Conservation (phyloP, 2,888 invertebrate genomes). For the Oscheius myriophilus region DNA sequence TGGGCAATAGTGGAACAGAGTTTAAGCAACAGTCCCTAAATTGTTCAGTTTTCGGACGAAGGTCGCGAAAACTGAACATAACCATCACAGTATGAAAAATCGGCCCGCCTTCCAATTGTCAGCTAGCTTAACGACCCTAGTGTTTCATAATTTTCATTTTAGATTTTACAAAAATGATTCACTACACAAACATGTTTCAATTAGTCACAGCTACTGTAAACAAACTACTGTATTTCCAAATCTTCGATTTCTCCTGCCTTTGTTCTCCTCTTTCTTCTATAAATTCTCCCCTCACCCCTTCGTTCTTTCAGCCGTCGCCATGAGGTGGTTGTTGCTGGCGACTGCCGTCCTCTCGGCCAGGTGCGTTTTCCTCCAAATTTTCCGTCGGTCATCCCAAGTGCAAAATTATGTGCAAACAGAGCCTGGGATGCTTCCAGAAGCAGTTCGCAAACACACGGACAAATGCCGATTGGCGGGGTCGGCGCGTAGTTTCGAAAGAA, state of each 20-base stretch:
- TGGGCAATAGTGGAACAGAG: no score
- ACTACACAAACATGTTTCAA: no score
- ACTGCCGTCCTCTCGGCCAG: conserved; percentile 18
- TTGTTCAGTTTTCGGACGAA: no score
- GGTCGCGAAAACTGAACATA: no score
- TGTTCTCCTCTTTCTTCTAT: not conserved
- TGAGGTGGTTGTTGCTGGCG: conserved; percentile 19
- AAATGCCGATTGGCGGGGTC: conserved; percentile 5
- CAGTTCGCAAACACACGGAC: conserved; percentile 19
- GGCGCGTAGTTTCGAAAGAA: not conserved
- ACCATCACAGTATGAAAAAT: no score
- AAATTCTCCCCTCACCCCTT: not conserved
- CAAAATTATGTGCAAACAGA: conserved; percentile 28
- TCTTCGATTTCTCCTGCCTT: not conserved
- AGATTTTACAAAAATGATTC: no score
- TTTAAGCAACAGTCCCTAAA: no score
- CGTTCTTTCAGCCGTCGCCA: conserved; percentile 1
- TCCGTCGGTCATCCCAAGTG: conserved; percentile 8
- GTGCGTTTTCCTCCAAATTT: conserved; percentile 10
- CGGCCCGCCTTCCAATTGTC: no score
- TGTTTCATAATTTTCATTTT: no score
- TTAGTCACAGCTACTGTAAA: not conserved
- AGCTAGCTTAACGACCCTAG: no score
- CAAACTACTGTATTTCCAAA: not conserved
- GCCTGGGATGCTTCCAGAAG: conserved; percentile 17